A percentile compares a stretch with the other conserved stretches of the same genome.
Evolutionary conservation across 1,140 invertebrate genomes (phyloP).

Genomic region (Diploscapter pachys): DNA sequence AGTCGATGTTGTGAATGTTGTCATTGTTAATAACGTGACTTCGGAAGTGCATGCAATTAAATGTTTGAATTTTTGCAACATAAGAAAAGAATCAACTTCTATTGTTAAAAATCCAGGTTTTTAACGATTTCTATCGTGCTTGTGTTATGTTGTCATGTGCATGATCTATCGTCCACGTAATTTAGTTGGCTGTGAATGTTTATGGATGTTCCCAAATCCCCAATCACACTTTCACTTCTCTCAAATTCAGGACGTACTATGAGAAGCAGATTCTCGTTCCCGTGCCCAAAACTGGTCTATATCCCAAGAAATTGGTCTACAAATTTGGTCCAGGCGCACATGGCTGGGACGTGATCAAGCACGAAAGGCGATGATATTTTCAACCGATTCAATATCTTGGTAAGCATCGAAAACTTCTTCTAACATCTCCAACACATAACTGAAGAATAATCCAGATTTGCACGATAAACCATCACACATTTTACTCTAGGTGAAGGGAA

Average conservation of each 20-base stretch:
- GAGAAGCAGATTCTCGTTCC: conserved; percentile 62
- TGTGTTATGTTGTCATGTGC: no score
- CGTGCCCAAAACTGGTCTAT: conserved; percentile 63
- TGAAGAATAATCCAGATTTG: no score
- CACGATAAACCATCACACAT: no score
- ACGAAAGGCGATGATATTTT: conserved; percentile 6
- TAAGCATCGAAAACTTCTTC: no score
- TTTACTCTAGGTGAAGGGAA: no score
- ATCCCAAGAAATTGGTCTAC: conserved; percentile 65
- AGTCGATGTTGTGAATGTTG: no score
- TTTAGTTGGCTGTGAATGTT: conserved; percentile 10
- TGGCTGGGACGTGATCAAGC: conserved; percentile 44
- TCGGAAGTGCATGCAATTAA: background rate
- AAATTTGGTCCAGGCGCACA: conserved; percentile 61
- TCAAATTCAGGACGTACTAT: conserved; percentile 62
- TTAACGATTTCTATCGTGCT: no score
- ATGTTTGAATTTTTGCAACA: background rate
- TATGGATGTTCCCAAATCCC: conserved; percentile 23
- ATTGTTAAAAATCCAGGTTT: no score
- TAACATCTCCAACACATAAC: no score
- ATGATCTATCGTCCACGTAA: conserved; percentile 4
- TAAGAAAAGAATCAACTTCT: no score
- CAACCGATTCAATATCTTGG: no score
- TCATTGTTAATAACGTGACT: no score
- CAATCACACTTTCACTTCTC: background rate